Evolutionary conservation across 2,888 invertebrate genomes (phyloP), one percentile per base, ranked within the genome.

Genomic region (Drosophila monieri): DNA sequence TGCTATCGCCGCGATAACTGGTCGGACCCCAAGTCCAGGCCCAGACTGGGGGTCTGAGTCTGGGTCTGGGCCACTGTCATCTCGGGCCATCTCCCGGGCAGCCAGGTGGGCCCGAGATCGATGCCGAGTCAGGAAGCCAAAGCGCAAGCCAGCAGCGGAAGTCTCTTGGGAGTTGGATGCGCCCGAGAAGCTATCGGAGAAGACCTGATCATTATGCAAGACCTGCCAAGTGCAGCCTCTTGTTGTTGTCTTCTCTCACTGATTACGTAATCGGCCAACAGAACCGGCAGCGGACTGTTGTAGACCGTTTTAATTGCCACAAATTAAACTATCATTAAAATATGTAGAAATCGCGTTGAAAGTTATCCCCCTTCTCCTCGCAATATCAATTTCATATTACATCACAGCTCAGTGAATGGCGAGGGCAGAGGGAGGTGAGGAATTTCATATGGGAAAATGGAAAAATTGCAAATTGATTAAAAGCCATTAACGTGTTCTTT

Each of bases 401-500:
- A 76, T 64, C 67, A 68, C 73, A 77, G 76, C 51, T 60, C 66
- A 74, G 48, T 23, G 51, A 65, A 55, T 39, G 12, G 25, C n/a
- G 14, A 32, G 14, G 14, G 27, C 23, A 14, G 14, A 12, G 21
- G 35, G 37, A 30, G 14, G 10, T 8, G 21, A 30, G 41, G 35
- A 70, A 47, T 44, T 14, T 1, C 43, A 27, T 46, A 59, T 35
- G 9, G 43, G n/a, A 51, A 62, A 30, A n/a, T 37, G 39, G 46
- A 47, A 47, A 67, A 72, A 84, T 80, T 10, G 76, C 65, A 84
- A 84, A 84, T 84, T 84, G 85, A 84, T 84, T 84, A 83, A 85
- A 84, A 80, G 12, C 79, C 79, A 84, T 84, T 84, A 84, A 83
- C 84, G 85, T 80, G 80, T 85, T 84, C 78, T 80, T 79, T 76